Base-by-base conservation (phyloP, 1,140 invertebrate species). In the Bombus waltoni region DNA sequence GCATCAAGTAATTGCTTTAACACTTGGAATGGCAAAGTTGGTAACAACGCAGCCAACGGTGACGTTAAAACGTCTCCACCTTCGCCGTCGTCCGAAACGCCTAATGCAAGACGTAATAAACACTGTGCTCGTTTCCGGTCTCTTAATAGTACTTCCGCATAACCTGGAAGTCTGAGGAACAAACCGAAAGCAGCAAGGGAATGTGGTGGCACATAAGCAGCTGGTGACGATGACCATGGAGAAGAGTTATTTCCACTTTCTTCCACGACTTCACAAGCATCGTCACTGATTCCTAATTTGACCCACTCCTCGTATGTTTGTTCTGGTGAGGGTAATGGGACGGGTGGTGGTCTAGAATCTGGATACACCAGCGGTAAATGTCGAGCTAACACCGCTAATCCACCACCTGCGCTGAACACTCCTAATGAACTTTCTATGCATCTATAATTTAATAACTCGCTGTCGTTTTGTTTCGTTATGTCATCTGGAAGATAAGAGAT, bases 11-110 rank as follows among this genome's bases (percentile, higher is more conserved):
- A 95, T 62, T 97, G 96, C 87, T 97, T 97, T 74, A 99, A 95
- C 66, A 98, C 97, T 93, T 98, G 97, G 95, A 99, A 99, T 25
- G 98, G 98, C 90, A 99, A 94, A 2, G 98, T 99, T n/a, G 98
- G 97, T 73, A 98, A 94, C 0, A 97, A 96, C 2, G 96, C 94
- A 1, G 98, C 98, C 57, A 98, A 96, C 22, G 97, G 96, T 5
- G 97, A 97, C 38, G 96, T 96, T 86, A 98, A 96, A 42, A 98
- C 97, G 87, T 98, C 97, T 83, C 97, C 97, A 92, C 98, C 98
- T 94, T 99, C 98, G 62, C 98, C 98, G 93, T 98, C 98, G 92
- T 98, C 98, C 1, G 97, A 98, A 0, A 99, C 98, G 2, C 98
- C 98, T 15, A 99, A 96, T 28, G 98, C 97, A 35, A 99, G 95